A percentile compares a stretch with the other conserved stretches of the same genome.
Conservation (phyloP, 2,113 vertebrate species). For the Cyphomyrus plagiostoma region DNA sequence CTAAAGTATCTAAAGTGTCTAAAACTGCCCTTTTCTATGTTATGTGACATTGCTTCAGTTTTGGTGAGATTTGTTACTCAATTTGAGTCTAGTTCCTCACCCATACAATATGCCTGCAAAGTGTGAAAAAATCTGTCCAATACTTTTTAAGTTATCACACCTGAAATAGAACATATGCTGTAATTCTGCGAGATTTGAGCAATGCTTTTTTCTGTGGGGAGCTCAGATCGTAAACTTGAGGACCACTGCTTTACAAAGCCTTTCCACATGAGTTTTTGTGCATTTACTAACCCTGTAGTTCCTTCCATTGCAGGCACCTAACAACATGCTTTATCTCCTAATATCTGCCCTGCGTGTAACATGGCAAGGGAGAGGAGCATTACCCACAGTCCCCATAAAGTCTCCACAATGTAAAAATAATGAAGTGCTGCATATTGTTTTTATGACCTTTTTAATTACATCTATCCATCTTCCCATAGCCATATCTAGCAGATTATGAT, state of each 20-base stretch:
- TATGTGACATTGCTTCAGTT: not conserved
- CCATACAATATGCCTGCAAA: not conserved
- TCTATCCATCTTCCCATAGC: slow-evolving; percentile 34
- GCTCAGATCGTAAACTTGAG: not conserved
- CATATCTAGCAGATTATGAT: slow-evolving; percentile 28
- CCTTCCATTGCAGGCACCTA: not conserved
- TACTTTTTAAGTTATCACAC: not conserved
- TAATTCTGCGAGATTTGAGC: not conserved
- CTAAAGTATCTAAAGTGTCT: not conserved
- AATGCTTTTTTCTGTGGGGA: not conserved
- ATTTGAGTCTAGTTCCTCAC: not conserved
- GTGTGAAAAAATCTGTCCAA: not conserved
- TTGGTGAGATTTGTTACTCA: not conserved
- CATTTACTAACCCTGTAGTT: not conserved
- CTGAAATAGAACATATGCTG: not conserved
- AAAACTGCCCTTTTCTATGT: not conserved
- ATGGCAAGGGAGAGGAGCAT: slow-evolving; percentile 4
- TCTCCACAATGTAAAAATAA: slow-evolving; percentile 20
- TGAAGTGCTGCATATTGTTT: slow-evolving; percentile 27
- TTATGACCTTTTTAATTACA: slow-evolving; percentile 37
- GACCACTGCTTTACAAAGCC: not conserved
- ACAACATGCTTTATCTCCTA: not conserved
- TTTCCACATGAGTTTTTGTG: not conserved
- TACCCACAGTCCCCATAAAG: slow-evolving; percentile 20
- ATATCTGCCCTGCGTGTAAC: not conserved